Evolutionary conservation across 2,113 vertebrate species (phyloP), one percentile per base, ranked within the genome.

Genomic region (Fulmarus glacialis): DNA sequence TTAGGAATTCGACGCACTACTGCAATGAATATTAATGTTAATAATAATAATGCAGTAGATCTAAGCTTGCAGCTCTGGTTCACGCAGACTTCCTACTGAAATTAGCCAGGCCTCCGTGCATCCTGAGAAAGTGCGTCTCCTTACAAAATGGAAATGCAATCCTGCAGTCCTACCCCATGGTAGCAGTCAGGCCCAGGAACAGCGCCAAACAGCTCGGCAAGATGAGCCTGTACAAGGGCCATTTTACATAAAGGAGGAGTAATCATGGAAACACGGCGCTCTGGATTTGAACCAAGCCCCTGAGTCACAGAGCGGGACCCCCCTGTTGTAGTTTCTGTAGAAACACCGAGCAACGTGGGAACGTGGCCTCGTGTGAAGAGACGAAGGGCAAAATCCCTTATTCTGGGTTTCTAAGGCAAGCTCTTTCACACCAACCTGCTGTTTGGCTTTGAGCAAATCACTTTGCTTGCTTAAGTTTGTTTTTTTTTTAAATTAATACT

Each of bases 161-260:
- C 93, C 73, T 52, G 58, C 78, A 80, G 89, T 89, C 89, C 91
- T 94, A 94, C 53, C 53, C 84, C 90, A 55, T 85, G 89, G 91
- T 91, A 97, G 93, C 84, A 97, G 89, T 95, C 89, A 85, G 78
- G 66, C 24, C 36, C 62, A 97, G 93, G 91, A 97, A 64, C 83
- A 29, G 24, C 14, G 81, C 96, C 93, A 96, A 82, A 93, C 90
- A 80, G 32, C 78, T 90, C 95, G 89, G 87, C 90, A 90, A 91
- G 93, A 97, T 97, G 93, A 97, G 95, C 96, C 95, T 79, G 40
- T 93, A 56, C 96, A 94, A 87, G 95, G 96, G 81, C 93, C 91
- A 93, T 97, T 97, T 97, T 97, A 97, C 95, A 85, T 96, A 95
- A 95, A 95, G 81, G 66, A 93, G 70, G 34, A 95, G 64, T 60